Evolutionary conservation across 2,888 invertebrate species (phyloP).

Genomic region (Dasypolia templi): DNA sequence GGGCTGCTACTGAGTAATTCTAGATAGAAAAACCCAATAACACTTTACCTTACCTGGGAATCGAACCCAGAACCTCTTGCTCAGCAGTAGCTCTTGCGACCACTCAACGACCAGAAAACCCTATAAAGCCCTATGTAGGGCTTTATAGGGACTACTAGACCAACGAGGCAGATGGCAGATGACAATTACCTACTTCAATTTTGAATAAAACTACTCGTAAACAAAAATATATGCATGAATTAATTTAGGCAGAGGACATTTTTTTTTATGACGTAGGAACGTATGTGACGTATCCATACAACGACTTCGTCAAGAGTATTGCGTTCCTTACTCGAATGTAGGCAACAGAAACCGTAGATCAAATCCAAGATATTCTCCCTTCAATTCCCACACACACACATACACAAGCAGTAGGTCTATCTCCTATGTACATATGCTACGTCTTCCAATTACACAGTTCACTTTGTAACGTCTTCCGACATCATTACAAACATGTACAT

Average conservation of each 20-base stretch:
- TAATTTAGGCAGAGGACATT: neutral
- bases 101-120: too few species aligned
- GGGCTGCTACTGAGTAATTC: too few species aligned
- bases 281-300: constrained; percentile 17
- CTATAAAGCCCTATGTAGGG: too few species aligned
- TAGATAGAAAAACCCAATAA: too few species aligned
- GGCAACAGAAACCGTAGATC: constrained; percentile 36
- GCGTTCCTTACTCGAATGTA: neutral
- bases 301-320: constrained; percentile 7
- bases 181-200: too few species aligned
- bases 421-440: constrained; percentile 2
- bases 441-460: constrained; percentile 52
- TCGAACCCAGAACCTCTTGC: too few species aligned
- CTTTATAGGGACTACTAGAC: too few species aligned
- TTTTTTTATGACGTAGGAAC: neutral
- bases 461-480: constrained; percentile 53
- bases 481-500: constrained; percentile 35
- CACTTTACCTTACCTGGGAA: too few species aligned
- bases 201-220: neutral
- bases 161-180: too few species aligned
- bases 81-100: too few species aligned
- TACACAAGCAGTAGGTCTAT: constrained; percentile 12
- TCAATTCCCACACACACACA: constrained; percentile 27
- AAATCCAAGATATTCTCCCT: constrained; percentile 46
- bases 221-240: neutral